These are phyloP conservation scores for Actenoides lindsayi DNA, from an alignment of 2,113 vertebrate genomes.

Conservation along the genomic window DNA sequence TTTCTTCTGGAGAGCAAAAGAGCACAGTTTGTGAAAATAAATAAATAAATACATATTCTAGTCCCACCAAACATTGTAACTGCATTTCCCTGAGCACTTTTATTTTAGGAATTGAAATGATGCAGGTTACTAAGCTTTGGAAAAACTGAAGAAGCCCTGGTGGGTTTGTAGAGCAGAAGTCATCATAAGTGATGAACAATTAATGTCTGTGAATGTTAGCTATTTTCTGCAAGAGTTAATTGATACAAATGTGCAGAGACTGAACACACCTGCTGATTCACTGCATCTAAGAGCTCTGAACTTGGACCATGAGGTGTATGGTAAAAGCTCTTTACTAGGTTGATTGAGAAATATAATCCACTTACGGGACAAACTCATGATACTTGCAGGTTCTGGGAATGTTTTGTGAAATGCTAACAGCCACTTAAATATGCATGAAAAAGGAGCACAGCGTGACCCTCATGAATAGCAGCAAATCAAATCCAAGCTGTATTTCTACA, in stretches of 20 bases:
- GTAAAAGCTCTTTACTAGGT: neutral
- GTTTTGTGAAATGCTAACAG: constrained; percentile 40
- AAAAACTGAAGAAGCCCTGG: neutral
- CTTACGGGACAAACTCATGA: constrained; percentile 33
- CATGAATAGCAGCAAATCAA: constrained; percentile 34
- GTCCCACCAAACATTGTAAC: neutral
- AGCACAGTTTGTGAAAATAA: neutral
- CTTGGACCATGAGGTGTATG: neutral
- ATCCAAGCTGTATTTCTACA: constrained; percentile 5
- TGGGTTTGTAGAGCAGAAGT: neutral
- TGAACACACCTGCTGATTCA: neutral
- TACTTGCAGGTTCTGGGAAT: constrained; percentile 28
- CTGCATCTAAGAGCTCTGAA: neutral
- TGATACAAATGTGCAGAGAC: constrained; percentile 2
- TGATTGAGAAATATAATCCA: neutral
- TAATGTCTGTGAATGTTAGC: neutral
- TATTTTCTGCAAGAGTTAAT: constrained; percentile 55
- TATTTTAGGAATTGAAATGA: neutral
- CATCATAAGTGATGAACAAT: neutral
- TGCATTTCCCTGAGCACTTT: rapidly evolving
- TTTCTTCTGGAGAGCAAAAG: neutral
- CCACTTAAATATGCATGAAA: constrained; percentile 45
- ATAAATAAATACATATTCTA: neutral
- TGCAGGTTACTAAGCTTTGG: neutral
- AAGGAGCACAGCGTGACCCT: constrained; percentile 46